phyloP scores from a whole-genome alignment of 2,113 vertebrate genomes.

The Platysternon megacephalum region DNA sequence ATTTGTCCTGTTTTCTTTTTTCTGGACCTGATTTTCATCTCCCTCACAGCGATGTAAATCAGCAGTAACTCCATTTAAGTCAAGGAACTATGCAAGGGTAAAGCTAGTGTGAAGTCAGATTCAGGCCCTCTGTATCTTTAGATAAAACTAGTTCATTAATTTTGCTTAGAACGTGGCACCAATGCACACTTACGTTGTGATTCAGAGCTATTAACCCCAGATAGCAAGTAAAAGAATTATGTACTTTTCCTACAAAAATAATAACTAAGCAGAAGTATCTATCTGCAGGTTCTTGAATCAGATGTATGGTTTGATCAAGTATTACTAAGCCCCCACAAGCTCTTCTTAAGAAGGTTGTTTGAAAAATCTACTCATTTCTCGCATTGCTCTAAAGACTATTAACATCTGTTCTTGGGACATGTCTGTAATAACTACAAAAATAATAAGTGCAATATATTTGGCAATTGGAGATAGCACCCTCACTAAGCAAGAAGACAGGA shows the following conservation, averaged over 20 bases:
- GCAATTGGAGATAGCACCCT: background rate
- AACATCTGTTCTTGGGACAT: background rate
- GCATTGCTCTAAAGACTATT: background rate
- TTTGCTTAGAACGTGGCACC: background rate
- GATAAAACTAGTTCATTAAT: background rate
- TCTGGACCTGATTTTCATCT: background rate
- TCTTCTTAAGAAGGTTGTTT: background rate
- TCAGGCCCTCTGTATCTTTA: background rate
- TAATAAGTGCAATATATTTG: background rate
- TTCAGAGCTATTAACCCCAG: background rate
- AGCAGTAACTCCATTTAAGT: background rate
- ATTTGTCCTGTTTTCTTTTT: background rate
- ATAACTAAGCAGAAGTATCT: background rate
- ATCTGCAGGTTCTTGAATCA: background rate
- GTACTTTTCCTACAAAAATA: constrained; percentile 6
- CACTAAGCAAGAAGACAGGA: background rate
- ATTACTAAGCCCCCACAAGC: background rate
- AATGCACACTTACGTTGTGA: background rate
- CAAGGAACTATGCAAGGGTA: background rate
- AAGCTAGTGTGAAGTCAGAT: background rate
- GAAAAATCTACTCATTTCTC: background rate
- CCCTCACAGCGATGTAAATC: background rate
- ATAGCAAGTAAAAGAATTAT: background rate
- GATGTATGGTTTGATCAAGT: background rate
- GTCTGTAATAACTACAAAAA: background rate